Base-by-base conservation (phyloP, 1,140 invertebrate species). In the Trichogramma pretiosum region DNA sequence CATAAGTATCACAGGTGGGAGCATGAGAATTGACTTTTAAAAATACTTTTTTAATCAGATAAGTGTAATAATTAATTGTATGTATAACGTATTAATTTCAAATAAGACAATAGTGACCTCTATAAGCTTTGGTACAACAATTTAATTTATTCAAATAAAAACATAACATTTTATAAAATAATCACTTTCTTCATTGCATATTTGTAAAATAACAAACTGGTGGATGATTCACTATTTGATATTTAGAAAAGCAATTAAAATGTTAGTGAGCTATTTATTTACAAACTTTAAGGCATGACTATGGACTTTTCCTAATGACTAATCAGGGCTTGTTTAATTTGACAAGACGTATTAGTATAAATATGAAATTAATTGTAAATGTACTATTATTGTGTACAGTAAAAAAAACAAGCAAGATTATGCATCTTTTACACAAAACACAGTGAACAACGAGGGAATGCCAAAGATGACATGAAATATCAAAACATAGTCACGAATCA, bases 81-180 rank as follows among this genome's bases (percentile, higher is more conserved):
- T n/a, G 18, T 28, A 26, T 24, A 21, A 36, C 17, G 13, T 24
- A 7, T 35, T n/a, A n/a, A n/a, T n/a, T n/a, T n/a, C n/a, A n/a
- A n/a, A n/a, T n/a, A n/a, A n/a, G n/a, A n/a, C n/a, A n/a, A n/a
- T n/a, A n/a, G n/a, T n/a, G n/a, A n/a, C 1, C 23, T 19, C 10
- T 41, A 34, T 16, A 17, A 42, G 36, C 19, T 41, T 35, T 21
- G 22, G 22, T 35, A 37, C 13, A 46, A 36, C 35, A 30, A 42
- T 42, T 11, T 17, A 3, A 41, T 48, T 42, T 28, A 41, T 44
- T 26, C 18, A 24, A 41, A 42, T 48, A 48, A 24, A 33, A 39
- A 48, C 16, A 41, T 30, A 36, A 42, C 30, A 21, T 17, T 37
- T 37, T 16, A 13, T 37, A 46, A 46, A 46, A 35, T 46, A 46